A percentile compares a stretch with the other conserved stretches of the same genome.
Evolutionary conservation across 2,797 vertebrate species (phyloP).

Genomic region (Periparus ater): DNA sequence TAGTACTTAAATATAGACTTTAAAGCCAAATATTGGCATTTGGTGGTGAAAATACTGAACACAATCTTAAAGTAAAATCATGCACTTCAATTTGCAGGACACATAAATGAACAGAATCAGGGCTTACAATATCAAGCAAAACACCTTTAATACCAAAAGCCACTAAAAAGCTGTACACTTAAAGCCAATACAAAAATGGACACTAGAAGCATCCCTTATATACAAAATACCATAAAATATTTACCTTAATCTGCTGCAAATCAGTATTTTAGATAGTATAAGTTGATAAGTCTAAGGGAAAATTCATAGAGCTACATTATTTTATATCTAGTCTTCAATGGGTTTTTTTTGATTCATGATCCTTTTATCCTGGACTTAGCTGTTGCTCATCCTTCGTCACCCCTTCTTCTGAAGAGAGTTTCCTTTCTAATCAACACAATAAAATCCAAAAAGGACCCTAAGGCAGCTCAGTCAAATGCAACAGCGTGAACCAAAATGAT

Average conservation of each 20-base stretch:
- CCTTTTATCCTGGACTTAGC: neutral
- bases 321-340: neutral
- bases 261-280: neutral
- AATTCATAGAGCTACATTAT: neutral
- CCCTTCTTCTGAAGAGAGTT: neutral
- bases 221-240: neutral
- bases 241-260: neutral
- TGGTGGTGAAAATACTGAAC: neutral
- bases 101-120: rapidly evolving
- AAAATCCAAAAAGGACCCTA: neutral
- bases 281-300: neutral
- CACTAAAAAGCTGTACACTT: neutral
- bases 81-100: neutral
- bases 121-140: neutral
- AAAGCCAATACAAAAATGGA: neutral
- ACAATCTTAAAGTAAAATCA: neutral
- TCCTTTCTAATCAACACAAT: neutral
- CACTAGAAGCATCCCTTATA: neutral
- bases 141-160: neutral
- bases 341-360: neutral
- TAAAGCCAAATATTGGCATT: neutral
- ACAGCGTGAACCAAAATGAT: neutral
- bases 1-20: neutral
- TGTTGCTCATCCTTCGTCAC: neutral
- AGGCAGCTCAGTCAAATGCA: neutral